Evolutionary conservation across 92 coral and sea anemone genomes (phyloP), one percentile per base, ranked within the genome.

Genomic region (Porites divaricata): DNA sequence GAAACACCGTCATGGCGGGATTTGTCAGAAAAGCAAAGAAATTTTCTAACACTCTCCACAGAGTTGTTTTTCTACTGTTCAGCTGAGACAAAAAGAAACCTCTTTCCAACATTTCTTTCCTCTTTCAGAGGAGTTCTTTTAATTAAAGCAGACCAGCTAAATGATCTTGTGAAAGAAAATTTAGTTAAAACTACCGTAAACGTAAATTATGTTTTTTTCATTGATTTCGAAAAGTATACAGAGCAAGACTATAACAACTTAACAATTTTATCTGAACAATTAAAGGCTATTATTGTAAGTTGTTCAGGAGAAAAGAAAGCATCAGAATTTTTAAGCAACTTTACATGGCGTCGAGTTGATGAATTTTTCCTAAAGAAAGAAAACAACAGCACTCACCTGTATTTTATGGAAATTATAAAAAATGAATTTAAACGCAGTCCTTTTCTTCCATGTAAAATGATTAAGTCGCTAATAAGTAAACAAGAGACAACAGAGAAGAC

Each of bases 301-400:
- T 59, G 80, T 59, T 76, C 80, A 52, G 80, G 69, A 25, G 80
- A 58, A 76, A 28, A 26, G 68, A 76, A 59, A 76, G 80, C 80
- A 6, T 7, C 80, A 16, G 80, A 76, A 19, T 59, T 76, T 8
- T 5, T 76, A 2, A 76, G 28, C 25, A 76, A 59, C 67, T 9
- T 25, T 26, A 4, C 28, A 11, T 10, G 3, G 9, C 2, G 26
- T 24, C 9, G 0, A 9, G 17, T 19, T 19, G 0, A 1, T 9
- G 52, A 76, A 0, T 61, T 59, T n/a, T 76, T 76, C 23, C 28
- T 76, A 64, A 76, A 59, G 68, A 76, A 19, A 26, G 69, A 76
- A 14, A 24, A 21, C 9, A 22, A 35, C 35, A 26, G 2, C 1
- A 58, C 26, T 4, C 7, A 57, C 67, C 24, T 76, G 58, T 59